These are phyloP conservation scores for Aphelinus atriplicis DNA, from an alignment of 1,140 invertebrate genomes.

Conservation along the genomic window DNA sequence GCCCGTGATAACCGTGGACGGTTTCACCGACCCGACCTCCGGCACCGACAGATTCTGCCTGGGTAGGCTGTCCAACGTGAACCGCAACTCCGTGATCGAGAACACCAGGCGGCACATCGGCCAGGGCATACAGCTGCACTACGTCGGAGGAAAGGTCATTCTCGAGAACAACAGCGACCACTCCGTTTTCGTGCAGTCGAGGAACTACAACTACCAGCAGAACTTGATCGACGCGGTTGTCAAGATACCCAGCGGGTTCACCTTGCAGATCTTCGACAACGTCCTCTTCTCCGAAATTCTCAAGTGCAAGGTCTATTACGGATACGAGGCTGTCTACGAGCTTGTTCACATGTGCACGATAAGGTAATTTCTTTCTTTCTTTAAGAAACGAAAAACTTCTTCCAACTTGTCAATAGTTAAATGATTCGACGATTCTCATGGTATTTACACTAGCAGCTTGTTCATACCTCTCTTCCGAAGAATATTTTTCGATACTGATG, in stretches of 20 bases:
- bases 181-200: slow-evolving; percentile 95
- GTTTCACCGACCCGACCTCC: slow-evolving; percentile 94
- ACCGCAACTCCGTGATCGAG: slow-evolving; percentile 95
- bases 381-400: no score
- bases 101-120: slow-evolving; percentile 96
- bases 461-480: no score
- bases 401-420: no score
- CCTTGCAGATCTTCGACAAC: slow-evolving; percentile 97
- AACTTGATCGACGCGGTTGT: slow-evolving; percentile 95
- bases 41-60: slow-evolving; percentile 93
- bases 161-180: slow-evolving; percentile 93
- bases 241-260: slow-evolving; percentile 91
- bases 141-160: slow-evolving; percentile 97
- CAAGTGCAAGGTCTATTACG: slow-evolving; percentile 90
- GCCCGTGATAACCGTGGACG: slow-evolving; percentile 91
- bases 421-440: background rate
- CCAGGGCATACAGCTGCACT: slow-evolving; percentile 95
- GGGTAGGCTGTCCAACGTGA: slow-evolving; percentile 94
- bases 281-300: slow-evolving; percentile 92
- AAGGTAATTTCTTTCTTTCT: slow-evolving; percentile 64
- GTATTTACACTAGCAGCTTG: no score
- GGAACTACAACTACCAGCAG: slow-evolving; percentile 95
- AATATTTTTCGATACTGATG: no score
- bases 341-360: slow-evolving; percentile 98
- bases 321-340: slow-evolving; percentile 95